Evolutionary conservation across 1,140 invertebrate species (phyloP), one percentile per base, ranked within the genome.

Genomic region (Drosophila prosaltans): DNA sequence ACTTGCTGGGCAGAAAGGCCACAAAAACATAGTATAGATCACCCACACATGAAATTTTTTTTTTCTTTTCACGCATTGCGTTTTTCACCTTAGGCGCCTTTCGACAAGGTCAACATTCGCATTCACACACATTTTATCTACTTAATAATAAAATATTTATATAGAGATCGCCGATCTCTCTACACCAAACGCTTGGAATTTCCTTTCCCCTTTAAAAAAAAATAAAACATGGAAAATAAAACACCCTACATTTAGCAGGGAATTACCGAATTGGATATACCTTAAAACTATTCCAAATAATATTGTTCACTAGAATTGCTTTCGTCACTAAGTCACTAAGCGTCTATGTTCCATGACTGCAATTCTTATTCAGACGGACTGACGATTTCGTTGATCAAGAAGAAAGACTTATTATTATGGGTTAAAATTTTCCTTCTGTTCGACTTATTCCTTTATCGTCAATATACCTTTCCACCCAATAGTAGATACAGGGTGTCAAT

Each of bases 81-180:
- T 82, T 74, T 51, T 82, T 81, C 84, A 88, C 83, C 83, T 88
- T 88, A 74, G 81, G 65, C 74, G 71, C 71, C 71, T 78, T 59
- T 65, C 30, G 59, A 70, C 83, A 88, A 88, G 83, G 83, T 88
- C 83, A 80, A 64, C 77, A 74, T 62, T 61, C 68, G 68, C 63
- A 72, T 66, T 62, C 65, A 60, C 51, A 73, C 60, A 61, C 51
- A 51, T 83, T 86, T 88, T 89, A 88, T 88, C 84, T 89, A 88
- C 80, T 88, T 83, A 74, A 80, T 86, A 69, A 89, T 88, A 71
- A 89, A 86, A 89, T 88, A 80, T 80, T 88, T 88, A 89, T 83
- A 80, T 80, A 83, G 80, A 82, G 72, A 88, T 86, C 67, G 55
- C 57, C 64, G 45, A 74, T 74, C 65, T 59, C 32, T 55, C 74